Evolutionary conservation across 2,888 invertebrate species (phyloP), one percentile per base, ranked within the genome.

Genomic region (Eulithis prunata): DNA sequence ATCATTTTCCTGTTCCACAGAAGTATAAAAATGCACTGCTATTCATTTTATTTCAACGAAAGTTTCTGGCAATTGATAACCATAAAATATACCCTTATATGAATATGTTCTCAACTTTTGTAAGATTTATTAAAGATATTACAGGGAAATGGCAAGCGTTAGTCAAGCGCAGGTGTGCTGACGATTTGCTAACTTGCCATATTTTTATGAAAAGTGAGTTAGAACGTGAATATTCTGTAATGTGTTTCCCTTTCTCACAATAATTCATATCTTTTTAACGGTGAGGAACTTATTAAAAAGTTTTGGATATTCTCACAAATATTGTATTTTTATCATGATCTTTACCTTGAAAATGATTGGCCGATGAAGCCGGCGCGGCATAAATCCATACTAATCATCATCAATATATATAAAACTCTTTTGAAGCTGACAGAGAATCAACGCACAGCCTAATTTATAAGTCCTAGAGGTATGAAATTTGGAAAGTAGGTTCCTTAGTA

Each of bases 151-250:
- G 86, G 87, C 83, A 85, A 85, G 76, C 91, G 89, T 92, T 88
- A 89, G 85, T 92, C 92, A 90, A 70, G 84, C 89, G 81, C 92
- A 92, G 91, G 91, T 92, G 92, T 82, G 84, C 89, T 87, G 90
- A 90, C 90, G 86, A 91, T 91, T 88, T 88, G 91, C 93, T 89
- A 92, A 90, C 83, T 90, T 81, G 88, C 86, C 82, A 87, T 89
- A 91, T 91, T 91, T 91, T 89, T 87, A 86, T 83, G 78, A 78
- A 81, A 88, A 91, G 89, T 87, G 87, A 90, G 89, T 85, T 84
- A 75, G 81, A 73, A 32, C 68, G 57, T 69, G 57, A 71, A 75
- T 71, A 64, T 47, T 69, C 41, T 61, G 41, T 70, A 69, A 73
- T 66, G 66, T 69, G 70, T 66, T 62, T 63, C 63, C 14, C 38